A percentile compares a stretch with the other conserved stretches of the same genome.
These are phyloP conservation scores for Rousettus leschenaultii DNA, from an alignment of 2,113 vertebrate genomes.

Conservation along the genomic window DNA sequence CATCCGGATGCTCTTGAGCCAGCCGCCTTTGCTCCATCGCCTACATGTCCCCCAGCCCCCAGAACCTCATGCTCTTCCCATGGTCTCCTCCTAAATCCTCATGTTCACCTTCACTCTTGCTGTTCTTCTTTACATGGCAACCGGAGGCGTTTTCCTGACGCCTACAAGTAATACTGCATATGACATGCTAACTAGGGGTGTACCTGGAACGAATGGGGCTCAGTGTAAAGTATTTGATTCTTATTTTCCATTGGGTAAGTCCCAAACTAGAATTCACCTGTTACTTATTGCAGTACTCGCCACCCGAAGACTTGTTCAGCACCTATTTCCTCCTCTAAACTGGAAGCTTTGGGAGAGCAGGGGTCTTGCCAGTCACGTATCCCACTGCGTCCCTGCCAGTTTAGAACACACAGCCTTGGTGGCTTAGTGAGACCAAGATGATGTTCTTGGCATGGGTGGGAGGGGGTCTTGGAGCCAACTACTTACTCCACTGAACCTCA, in stretches of 20 bases:
- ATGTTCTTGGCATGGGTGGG: neutral
- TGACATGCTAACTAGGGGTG: neutral
- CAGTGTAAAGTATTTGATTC: neutral
- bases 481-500: neutral
- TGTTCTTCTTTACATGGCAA: neutral
- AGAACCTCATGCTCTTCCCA: neutral
- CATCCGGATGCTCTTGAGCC: no score
- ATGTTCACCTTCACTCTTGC: neutral
- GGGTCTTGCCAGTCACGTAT: no score
- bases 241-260: neutral
- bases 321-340: neutral
- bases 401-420: neutral
- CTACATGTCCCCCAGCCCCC: accelerated
- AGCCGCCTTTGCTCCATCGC: neutral
- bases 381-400: neutral
- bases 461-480: neutral
- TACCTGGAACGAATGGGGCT: neutral
- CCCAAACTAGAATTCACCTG: neutral
- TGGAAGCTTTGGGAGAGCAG: neutral
- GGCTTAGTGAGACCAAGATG: neutral
- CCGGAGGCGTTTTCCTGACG: neutral
- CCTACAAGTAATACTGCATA: neutral
- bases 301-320: neutral
- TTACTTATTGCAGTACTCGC: neutral
- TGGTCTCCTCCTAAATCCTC: neutral